Base-by-base conservation (phyloP, 2,888 invertebrate genomes). In the Epiblema foenella region DNA sequence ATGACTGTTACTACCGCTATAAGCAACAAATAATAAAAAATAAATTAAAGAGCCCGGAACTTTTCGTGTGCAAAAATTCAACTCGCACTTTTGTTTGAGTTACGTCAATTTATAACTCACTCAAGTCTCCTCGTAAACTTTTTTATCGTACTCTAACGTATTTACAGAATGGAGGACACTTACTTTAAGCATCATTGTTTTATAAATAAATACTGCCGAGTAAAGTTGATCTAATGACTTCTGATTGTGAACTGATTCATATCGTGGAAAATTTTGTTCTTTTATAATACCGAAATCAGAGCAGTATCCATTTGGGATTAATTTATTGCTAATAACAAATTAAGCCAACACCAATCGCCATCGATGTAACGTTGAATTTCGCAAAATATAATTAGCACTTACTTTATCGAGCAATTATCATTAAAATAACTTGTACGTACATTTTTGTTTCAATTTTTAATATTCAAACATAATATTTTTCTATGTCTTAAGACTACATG, bases 101-200 rank as follows among this genome's bases (percentile, higher is more conserved):
- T n/a, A 24, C 24, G 24, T 24, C 24, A 24, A 24, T 4, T 24
- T 24, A n/a, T n/a, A n/a, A n/a, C n/a, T n/a, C n/a, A n/a, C n/a
- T n/a, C n/a, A n/a, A n/a, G n/a, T 33, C 8, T 33, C 3, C 33
- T 33, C 3, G 33, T 33, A 8, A 33, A 8, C 33, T 33, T 33
- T 33, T 33, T 33, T 5, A 33, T 33, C 11, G 17, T 17, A 29
- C n/a, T n/a, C 15, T 3, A 5, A n/a, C 17, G 0, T n/a, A 15
- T 56, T 56, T 15, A 15, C 9, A 29, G 17, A 12, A 20, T 20
- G 10, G 0, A 4, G 15, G 10, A 17, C 20, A 39, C 39, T 24
- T 54, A 64, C 64, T 20, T 64, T 64, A 39, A 64, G n/a, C 39
- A 54, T 54, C 54, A 64, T 64, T 24, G 24, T 24, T 64, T 54